These are phyloP conservation scores for Ceraclea dissimilis DNA, from an alignment of 2,888 invertebrate genomes.

Conservation along the genomic window DNA sequence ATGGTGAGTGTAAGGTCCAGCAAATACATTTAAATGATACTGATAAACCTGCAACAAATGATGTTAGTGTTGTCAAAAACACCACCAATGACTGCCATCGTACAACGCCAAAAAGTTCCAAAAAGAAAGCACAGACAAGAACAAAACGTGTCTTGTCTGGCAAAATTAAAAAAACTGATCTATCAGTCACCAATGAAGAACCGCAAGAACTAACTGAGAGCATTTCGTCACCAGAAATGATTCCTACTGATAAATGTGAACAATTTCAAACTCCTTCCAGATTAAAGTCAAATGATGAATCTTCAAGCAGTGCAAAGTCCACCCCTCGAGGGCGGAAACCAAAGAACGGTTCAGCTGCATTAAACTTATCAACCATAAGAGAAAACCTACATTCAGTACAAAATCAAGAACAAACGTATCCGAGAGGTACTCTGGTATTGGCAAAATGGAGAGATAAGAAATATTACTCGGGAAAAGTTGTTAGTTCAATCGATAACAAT, in stretches of 20 bases:
- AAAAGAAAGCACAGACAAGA: slow-evolving; percentile 42
- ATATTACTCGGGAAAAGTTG: slow-evolving; percentile 57
- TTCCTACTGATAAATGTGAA: slow-evolving; percentile 31
- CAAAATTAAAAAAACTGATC: slow-evolving; percentile 41
- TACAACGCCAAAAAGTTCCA: slow-evolving; percentile 47
- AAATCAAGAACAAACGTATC: slow-evolving; percentile 24
- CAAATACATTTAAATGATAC: slow-evolving; percentile 27
- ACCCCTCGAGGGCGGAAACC: neutral
- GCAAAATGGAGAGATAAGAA: slow-evolving; percentile 63
- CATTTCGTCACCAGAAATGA: slow-evolving; percentile 47
- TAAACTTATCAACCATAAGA: neutral
- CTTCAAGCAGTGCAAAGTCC: slow-evolving; percentile 33
- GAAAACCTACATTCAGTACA: neutral
- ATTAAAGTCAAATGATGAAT: slow-evolving; percentile 23
- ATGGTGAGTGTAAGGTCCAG: neutral
- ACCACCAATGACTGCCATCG: slow-evolving; percentile 40
- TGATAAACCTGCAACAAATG: slow-evolving; percentile 4
- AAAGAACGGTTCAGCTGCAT: neutral
- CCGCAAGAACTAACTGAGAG: slow-evolving; percentile 32
- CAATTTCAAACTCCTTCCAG: slow-evolving; percentile 3
- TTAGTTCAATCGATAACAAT: slow-evolving; percentile 47
- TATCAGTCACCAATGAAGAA: slow-evolving; percentile 43
- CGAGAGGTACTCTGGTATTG: slow-evolving; percentile 47
- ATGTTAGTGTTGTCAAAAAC: slow-evolving; percentile 26
- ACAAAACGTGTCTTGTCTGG: slow-evolving; percentile 41